phyloP scores from a whole-genome alignment of 2,888 invertebrate species.

The Netelia melanura region DNA sequence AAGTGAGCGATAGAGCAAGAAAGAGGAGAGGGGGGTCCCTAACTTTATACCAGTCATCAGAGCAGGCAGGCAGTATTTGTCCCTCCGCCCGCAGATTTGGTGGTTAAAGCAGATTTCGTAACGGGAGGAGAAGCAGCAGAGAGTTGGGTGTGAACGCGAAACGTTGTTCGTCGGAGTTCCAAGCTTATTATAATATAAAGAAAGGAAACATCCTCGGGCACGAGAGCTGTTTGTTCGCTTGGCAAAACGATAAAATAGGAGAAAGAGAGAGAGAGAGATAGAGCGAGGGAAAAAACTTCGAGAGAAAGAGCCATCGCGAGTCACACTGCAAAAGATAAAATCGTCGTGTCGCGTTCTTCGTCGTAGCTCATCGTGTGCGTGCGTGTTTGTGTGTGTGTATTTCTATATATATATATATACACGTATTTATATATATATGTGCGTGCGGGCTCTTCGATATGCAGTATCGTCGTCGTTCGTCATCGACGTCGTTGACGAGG shows the following conservation, averaged over 20 bases:
- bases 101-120: slow-evolving; percentile 71
- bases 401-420: not conserved
- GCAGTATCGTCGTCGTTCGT: not conserved
- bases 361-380: slow-evolving; percentile 52
- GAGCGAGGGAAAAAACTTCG: slow-evolving; percentile 14
- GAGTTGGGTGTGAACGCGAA: slow-evolving; percentile 71
- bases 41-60: slow-evolving; percentile 82
- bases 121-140: slow-evolving; percentile 66
- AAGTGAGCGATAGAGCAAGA: slow-evolving; percentile 26
- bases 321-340: slow-evolving; percentile 48
- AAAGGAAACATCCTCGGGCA: not conserved
- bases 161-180: slow-evolving; percentile 55
- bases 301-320: slow-evolving; percentile 49
- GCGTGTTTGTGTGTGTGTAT: slow-evolving; percentile 38
- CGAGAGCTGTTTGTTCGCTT: not conserved
- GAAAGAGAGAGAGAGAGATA: slow-evolving; percentile 1
- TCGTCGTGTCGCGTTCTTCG: slow-evolving; percentile 57
- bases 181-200: slow-evolving; percentile 36
- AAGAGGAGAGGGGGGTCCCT: slow-evolving; percentile 67
- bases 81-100: slow-evolving; percentile 76
- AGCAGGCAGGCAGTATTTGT: slow-evolving; percentile 76
- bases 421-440: too few species aligned
- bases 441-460: slow-evolving; percentile 24
- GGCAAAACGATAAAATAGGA: slow-evolving; percentile 32
- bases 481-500: not conserved